Conservation (phyloP, 2,113 vertebrate genomes). For the Mesocricetus auratus region DNA sequence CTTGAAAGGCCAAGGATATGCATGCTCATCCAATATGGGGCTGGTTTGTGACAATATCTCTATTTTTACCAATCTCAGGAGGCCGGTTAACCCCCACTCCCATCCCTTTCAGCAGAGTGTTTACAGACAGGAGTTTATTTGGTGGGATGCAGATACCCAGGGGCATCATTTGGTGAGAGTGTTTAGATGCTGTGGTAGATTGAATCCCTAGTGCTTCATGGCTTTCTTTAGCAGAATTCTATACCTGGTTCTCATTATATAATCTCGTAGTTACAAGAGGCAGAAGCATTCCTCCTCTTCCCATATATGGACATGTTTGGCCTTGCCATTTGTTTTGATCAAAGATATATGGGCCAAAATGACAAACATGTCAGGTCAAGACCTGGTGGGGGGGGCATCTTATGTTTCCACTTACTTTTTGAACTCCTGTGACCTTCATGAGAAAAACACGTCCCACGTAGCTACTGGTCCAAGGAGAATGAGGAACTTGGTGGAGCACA, state of each 20-base stretch:
- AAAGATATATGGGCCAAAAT: neutral
- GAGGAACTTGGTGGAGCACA: neutral
- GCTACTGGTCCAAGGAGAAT: constrained; percentile 44
- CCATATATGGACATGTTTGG: neutral
- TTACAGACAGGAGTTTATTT: constrained; percentile 10
- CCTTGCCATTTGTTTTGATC: neutral
- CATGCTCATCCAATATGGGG: neutral
- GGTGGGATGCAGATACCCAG: neutral
- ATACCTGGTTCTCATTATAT: neutral
- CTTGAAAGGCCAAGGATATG: neutral
- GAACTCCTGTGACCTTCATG: neutral
- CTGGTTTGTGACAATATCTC: neutral
- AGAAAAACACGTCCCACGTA: constrained; percentile 38
- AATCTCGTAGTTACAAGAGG: neutral
- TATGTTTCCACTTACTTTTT: constrained; percentile 14
- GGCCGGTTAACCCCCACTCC: neutral
- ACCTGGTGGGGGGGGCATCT: neutral
- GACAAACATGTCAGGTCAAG: neutral
- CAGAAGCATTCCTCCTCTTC: neutral
- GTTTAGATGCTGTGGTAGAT: neutral
- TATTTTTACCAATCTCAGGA: neutral
- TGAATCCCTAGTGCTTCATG: constrained; percentile 1
- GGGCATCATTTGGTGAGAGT: neutral
- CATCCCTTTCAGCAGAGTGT: neutral
- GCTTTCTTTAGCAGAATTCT: constrained; percentile 16